Base-by-base conservation (phyloP, 2,888 invertebrate species). In the Andrena fulva region DNA sequence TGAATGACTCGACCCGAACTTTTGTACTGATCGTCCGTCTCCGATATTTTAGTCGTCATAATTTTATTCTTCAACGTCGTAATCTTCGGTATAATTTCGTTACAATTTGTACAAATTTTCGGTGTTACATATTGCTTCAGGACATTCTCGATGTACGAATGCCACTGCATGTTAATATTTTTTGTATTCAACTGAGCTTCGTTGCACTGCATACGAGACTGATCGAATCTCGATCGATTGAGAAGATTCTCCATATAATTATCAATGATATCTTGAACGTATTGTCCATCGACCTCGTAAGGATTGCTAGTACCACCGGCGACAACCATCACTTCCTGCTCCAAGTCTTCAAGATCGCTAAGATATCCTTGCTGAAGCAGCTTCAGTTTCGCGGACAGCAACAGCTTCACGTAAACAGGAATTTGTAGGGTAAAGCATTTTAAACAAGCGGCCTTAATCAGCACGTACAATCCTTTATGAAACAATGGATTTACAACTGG, bases 401-500 rank as follows among this genome's bases (percentile, higher is more conserved):
- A 91, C 16, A 94, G 90, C 85, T 96, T 96, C 69, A 94, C 92
- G 81, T 93, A 92, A 1, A 96, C 94, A 91, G 96, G 94, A 90
- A 96, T 95, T 94, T 97, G 97, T 10, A 98, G 94, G 88, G 94
- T 95, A 86, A 95, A 96, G 92, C 98, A 98, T 70, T 95, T 94
- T 5, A 97, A 93, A 91, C 98, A 98, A 27, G 96, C 95, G 0
- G 96, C 94, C 83, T 96, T 95, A 69, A 98, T 94, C 8, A 98
- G 93, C 0, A 95, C 95, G 74, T 95, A 96, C 24, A 99, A 95
- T 42, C 96, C 95, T 91, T 96, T 96, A 84, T 97, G 96, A 91
- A 98, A 98, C 64, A 99, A 92, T 0, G 99, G 99, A 95, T 99
- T 99, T 77, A 98, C 96, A 0, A 98, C 97, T 0, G 98, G 96